phyloP scores from a whole-genome alignment of 2,113 vertebrate species.

The Cricetomys ansorgei region DNA sequence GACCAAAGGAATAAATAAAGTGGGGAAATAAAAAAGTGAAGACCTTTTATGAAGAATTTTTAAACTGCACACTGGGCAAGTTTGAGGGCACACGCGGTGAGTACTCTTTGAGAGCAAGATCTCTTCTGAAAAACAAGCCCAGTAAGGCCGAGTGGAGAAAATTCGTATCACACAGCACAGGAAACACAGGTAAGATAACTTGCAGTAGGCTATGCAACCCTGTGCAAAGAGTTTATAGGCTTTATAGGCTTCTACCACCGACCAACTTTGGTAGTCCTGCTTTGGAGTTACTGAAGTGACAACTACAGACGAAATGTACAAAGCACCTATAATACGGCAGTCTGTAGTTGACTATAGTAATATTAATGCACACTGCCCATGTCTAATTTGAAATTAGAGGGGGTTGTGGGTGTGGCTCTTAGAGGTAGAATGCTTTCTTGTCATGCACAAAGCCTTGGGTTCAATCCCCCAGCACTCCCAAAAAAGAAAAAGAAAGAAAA shows the following conservation, averaged over 20 bases:
- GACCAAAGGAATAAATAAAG: background rate
- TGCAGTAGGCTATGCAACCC: background rate
- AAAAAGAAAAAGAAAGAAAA: background rate
- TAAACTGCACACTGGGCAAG: background rate
- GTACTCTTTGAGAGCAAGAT: background rate
- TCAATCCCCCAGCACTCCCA: background rate
- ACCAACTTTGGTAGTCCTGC: background rate
- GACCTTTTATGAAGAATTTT: conserved; percentile 3
- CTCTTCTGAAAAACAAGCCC: background rate
- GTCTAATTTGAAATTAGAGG: background rate
- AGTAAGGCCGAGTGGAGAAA: background rate
- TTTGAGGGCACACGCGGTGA: fast-evolving
- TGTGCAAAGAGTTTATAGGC: background rate
- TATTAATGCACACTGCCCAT: background rate
- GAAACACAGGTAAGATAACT: background rate
- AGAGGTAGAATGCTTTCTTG: background rate
- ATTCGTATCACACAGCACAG: background rate
- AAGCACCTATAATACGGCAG: conserved; percentile 23
- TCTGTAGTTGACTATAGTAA: background rate
- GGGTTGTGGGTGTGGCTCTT: background rate
- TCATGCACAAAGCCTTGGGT: background rate
- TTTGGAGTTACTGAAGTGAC: conserved; percentile 20
- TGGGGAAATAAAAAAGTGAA: background rate
- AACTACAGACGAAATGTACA: background rate
- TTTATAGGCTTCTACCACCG: background rate